These are phyloP conservation scores for Pyxicephalus adspersus DNA, from an alignment of 2,113 vertebrate species.

Conservation along the genomic window DNA sequence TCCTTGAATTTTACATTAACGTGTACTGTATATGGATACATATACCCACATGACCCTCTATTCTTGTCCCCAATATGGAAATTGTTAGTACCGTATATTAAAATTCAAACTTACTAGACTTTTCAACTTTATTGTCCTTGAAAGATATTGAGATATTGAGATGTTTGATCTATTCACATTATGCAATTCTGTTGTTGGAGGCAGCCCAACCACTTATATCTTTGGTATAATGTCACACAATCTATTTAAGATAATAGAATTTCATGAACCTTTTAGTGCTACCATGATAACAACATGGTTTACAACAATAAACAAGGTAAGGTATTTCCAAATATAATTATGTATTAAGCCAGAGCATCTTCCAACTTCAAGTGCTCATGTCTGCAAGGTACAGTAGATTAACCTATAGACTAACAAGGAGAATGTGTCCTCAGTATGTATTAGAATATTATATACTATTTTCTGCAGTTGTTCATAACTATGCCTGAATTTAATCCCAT, in stretches of 20 bases:
- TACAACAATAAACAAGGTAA: conserved; percentile 6
- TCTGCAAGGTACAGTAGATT: not conserved
- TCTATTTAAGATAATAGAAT: conserved; percentile 61
- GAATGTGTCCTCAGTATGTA: not conserved
- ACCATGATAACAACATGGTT: conserved; percentile 6
- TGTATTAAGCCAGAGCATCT: not conserved
- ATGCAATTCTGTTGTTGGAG: not conserved
- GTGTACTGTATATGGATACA: too few relatives aligned
- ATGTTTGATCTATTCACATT: conserved; percentile 1
- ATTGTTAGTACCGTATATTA: not conserved
- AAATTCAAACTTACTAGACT: not conserved
- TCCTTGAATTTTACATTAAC: too few relatives aligned
- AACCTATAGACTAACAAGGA: not conserved
- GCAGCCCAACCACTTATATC: not conserved
- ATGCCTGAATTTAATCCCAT: too few relatives aligned
- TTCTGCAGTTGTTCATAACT: too few relatives aligned
- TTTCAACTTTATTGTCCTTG: not conserved
- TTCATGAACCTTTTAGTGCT: conserved; percentile 67
- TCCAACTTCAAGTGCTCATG: not conserved
- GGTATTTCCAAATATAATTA: conserved; percentile 18
- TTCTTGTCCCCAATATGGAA: not conserved
- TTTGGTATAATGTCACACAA: not conserved
- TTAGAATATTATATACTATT: not conserved
- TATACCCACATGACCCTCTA: too few relatives aligned
- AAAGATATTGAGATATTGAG: not conserved